These are phyloP conservation scores for Siphamia tubifer DNA, from an alignment of 2,113 vertebrate species.

Conservation along the genomic window DNA sequence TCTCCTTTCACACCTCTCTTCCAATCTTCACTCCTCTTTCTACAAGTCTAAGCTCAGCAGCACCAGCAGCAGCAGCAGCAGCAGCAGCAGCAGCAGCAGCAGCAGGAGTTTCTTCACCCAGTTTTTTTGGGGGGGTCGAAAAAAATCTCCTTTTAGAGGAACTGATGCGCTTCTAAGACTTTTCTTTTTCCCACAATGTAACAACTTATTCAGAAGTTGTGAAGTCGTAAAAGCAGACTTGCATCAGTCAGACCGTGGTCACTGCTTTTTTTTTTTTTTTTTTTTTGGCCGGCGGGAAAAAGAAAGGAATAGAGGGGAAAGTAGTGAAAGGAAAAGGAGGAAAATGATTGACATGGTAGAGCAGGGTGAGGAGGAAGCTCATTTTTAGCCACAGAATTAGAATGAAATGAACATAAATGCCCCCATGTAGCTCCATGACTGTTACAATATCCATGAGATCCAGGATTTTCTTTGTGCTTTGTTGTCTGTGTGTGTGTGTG, in stretches of 20 bases:
- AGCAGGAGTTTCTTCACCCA: neutral
- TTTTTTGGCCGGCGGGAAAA: slow-evolving; percentile 9
- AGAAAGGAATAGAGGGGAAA: slow-evolving; percentile 9
- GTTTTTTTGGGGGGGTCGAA: slow-evolving; percentile 12
- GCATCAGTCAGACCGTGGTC: slow-evolving; percentile 30
- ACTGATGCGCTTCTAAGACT: slow-evolving; percentile 24
- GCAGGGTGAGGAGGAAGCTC: slow-evolving; percentile 53
- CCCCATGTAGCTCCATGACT: slow-evolving; percentile 60
- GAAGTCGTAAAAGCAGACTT: slow-evolving; percentile 22
- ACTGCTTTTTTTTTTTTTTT: slow-evolving; percentile 15
- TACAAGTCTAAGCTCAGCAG: slow-evolving; percentile 22
- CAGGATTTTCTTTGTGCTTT: slow-evolving; percentile 51
- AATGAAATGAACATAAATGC: slow-evolving; percentile 60
- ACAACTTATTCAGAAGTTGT: slow-evolving; percentile 37
- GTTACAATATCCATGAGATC: slow-evolving; percentile 63
- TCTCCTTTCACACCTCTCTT: neutral
- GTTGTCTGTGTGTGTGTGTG: slow-evolving; percentile 25
- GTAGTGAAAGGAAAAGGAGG: slow-evolving; percentile 9
- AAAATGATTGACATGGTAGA: slow-evolving; percentile 58
- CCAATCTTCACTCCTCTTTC: neutral
- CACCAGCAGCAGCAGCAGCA: slow-evolving; percentile 4
- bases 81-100: slow-evolving; percentile 13
- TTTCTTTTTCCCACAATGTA: slow-evolving; percentile 22
- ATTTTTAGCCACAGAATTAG: slow-evolving; percentile 58
- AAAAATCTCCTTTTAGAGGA: slow-evolving; percentile 16